A percentile compares a stretch with the other conserved stretches of the same genome.
These are phyloP conservation scores for Diplazon laetatorius DNA, from an alignment of 2,888 invertebrate species.

Conservation along the genomic window DNA sequence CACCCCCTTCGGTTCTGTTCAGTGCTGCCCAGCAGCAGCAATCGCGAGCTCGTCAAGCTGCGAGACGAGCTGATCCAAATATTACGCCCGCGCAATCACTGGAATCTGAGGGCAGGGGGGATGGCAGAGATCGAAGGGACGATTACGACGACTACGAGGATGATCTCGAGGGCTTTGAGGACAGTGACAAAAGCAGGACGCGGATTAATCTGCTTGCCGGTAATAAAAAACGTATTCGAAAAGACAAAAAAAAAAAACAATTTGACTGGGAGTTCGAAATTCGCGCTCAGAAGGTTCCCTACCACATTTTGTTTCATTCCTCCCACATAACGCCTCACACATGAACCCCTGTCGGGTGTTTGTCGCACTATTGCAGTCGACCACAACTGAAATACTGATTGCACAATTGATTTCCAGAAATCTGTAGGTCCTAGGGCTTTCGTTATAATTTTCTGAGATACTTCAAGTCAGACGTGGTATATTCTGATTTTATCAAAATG, in stretches of 20 bases:
- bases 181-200: constrained; percentile 76
- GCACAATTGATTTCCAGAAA: too few species aligned
- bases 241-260: constrained; percentile 37
- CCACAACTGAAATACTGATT: too few species aligned
- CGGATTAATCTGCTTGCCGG: constrained; percentile 75
- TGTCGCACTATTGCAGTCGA: too few species aligned
- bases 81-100: constrained; percentile 51
- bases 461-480: too few species aligned
- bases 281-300: too few species aligned
- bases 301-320: too few species aligned
- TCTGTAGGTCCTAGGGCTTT: too few species aligned
- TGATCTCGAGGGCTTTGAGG: constrained; percentile 76
- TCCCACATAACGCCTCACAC: too few species aligned
- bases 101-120: constrained; percentile 54
- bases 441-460: too few species aligned
- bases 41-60: constrained; percentile 69
- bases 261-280: too few species aligned
- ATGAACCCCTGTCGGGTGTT: too few species aligned
- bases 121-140: constrained; percentile 66
- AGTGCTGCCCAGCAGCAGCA: constrained; percentile 66
- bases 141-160: constrained; percentile 77
- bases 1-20: constrained; percentile 76
- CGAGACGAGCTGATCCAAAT: constrained; percentile 58
- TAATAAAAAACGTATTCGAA: constrained; percentile 57
- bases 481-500: too few species aligned